Percentiles rank a stretch among this genome's conserved stretches.
Conservation (phyloP, 2,113 vertebrate genomes). For the Enhydra lutris region DNA sequence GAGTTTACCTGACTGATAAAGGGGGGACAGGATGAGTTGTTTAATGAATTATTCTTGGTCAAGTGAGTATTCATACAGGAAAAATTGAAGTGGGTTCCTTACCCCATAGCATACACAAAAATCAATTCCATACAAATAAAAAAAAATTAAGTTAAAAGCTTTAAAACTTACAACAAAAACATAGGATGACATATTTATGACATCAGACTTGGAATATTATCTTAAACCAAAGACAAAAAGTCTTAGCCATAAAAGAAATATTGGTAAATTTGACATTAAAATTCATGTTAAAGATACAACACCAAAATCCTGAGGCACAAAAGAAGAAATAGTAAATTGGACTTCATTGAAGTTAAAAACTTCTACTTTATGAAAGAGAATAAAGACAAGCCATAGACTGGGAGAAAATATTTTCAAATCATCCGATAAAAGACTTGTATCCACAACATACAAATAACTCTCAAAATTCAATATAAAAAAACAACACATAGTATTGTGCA, state of each 20-base stretch:
- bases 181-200: not conserved
- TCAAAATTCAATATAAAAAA: not conserved
- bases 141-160: not conserved
- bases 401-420: not conserved
- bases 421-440: not conserved
- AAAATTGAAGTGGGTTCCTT: not conserved
- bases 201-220: not conserved
- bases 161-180: not conserved
- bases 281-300: not conserved
- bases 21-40: not conserved
- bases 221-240: not conserved
- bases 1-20: not conserved
- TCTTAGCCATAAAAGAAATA: not conserved
- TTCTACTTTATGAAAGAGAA: not conserved
- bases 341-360: not conserved
- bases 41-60: not conserved
- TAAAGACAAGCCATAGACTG: not conserved
- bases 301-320: not conserved
- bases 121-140: not conserved
- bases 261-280: not conserved
- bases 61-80: not conserved
- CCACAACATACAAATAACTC: not conserved
- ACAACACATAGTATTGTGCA: not conserved
- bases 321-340: not conserved
- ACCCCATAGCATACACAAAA: not conserved